These are phyloP conservation scores for Scelioninae gen. 2 DNA, from an alignment of 2,888 invertebrate genomes.

Conservation along the genomic window DNA sequence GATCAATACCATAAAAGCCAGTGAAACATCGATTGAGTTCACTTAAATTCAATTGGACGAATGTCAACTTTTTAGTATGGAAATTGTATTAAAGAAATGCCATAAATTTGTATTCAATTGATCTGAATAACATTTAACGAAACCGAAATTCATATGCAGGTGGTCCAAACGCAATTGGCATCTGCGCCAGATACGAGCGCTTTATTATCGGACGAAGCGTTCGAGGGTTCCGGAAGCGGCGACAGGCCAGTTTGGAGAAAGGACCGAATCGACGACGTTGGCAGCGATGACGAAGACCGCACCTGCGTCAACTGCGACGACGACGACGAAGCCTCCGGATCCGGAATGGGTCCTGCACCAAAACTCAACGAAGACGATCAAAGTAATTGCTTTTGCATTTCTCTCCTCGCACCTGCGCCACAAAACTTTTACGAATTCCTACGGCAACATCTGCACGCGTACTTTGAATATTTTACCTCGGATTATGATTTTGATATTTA, in stretches of 20 bases:
- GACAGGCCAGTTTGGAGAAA: constrained; percentile 65
- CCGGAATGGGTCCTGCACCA: constrained; percentile 49
- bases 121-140: constrained; percentile 24
- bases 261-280: constrained; percentile 61
- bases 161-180: constrained; percentile 72
- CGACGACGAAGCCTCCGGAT: constrained; percentile 50
- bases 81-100: too few species aligned
- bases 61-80: too few species aligned
- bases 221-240: constrained; percentile 74
- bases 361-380: constrained; percentile 35
- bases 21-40: too few species aligned
- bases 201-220: constrained; percentile 71
- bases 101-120: constrained; percentile 10
- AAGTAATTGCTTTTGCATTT: constrained; percentile 47
- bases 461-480: constrained; percentile 21
- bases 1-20: too few species aligned
- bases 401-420: constrained; percentile 15
- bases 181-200: constrained; percentile 71
- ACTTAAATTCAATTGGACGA: too few species aligned
- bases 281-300: constrained; percentile 65
- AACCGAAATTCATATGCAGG: constrained; percentile 62
- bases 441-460: constrained; percentile 19
- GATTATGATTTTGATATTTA: constrained; percentile 19
- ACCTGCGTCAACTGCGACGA: constrained; percentile 53
- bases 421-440: constrained; percentile 14